A percentile compares a stretch with the other conserved stretches of the same genome.
These are phyloP conservation scores for Oncopeltus fasciatus DNA, from an alignment of 1,140 invertebrate species.

Conservation along the genomic window DNA sequence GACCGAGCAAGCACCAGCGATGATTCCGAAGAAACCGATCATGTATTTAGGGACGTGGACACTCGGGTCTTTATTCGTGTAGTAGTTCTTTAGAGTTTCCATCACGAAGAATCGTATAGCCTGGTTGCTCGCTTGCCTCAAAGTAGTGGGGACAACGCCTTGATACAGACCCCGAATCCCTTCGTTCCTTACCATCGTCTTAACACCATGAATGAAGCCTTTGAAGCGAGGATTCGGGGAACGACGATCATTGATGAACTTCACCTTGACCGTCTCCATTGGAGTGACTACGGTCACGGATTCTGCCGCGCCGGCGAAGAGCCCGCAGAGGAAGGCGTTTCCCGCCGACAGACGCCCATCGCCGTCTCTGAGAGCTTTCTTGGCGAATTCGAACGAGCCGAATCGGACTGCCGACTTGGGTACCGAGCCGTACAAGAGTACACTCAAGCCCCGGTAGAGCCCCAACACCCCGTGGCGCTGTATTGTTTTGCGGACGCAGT, in stretches of 20 bases:
- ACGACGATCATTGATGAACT: conserved; percentile 97
- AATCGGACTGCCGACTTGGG: conserved; percentile 95
- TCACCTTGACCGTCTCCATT: conserved; percentile 99
- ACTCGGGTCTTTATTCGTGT: conserved; percentile 68
- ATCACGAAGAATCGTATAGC: conserved; percentile 96
- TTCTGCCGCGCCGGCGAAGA: conserved; percentile 87
- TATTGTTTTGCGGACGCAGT: conserved; percentile 90
- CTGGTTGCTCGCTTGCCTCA: conserved; percentile 98
- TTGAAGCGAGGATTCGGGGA: conserved; percentile 79
- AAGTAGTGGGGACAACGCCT: conserved; percentile 84
- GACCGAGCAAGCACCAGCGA: conserved; percentile 86
- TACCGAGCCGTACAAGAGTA: conserved; percentile 91
- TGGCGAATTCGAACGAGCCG: conserved; percentile 90
- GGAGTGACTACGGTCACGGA: conserved; percentile 96
- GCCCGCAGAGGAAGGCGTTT: conserved; percentile 72
- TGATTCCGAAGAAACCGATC: conserved; percentile 67
- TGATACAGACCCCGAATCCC: conserved; percentile 85
- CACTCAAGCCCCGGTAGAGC: conserved; percentile 86
- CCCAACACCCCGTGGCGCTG: conserved; percentile 76
- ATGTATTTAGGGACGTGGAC: conserved; percentile 68
- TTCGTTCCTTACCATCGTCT: conserved; percentile 74
- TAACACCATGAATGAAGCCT: conserved; percentile 89
- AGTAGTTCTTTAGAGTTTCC: conserved; percentile 88
- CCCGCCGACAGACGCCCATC: conserved; percentile 63
- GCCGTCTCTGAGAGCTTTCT: conserved; percentile 56